Evolutionary conservation across 2,888 invertebrate species (phyloP).

Genomic region (Leistus spinibarbis): DNA sequence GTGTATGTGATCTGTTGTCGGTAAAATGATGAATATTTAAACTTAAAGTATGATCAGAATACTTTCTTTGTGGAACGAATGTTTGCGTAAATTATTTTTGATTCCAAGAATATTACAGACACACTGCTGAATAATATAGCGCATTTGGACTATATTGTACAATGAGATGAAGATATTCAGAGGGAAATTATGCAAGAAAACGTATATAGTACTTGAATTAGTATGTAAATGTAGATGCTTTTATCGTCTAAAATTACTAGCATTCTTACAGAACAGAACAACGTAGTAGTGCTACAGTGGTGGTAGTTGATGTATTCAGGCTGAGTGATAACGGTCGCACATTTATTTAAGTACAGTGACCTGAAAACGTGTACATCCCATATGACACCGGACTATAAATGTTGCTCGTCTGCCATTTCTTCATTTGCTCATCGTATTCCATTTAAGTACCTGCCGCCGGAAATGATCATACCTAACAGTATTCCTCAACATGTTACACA

Average conservation of each 20-base stretch:
- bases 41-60: too few species aligned
- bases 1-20: too few species aligned
- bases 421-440: background rate
- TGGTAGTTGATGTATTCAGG: background rate
- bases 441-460: background rate
- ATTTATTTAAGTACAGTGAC: background rate
- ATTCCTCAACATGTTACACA: background rate
- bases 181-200: too few species aligned
- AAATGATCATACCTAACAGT: too few species aligned
- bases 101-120: too few species aligned
- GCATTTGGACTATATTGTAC: too few species aligned
- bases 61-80: too few species aligned
- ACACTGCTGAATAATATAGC: too few species aligned
- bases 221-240: constrained; percentile 16
- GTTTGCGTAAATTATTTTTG: too few species aligned
- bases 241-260: constrained; percentile 24
- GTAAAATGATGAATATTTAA: too few species aligned
- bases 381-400: background rate
- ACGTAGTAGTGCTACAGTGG: too few species aligned
- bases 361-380: background rate
- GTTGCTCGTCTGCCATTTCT: background rate
- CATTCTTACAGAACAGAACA: background rate
- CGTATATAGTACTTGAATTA: background rate
- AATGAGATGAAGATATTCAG: too few species aligned
- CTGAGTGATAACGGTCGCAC: background rate